These are phyloP conservation scores for Papilio helenus DNA, from an alignment of 1,140 invertebrate genomes.

Conservation along the genomic window DNA sequence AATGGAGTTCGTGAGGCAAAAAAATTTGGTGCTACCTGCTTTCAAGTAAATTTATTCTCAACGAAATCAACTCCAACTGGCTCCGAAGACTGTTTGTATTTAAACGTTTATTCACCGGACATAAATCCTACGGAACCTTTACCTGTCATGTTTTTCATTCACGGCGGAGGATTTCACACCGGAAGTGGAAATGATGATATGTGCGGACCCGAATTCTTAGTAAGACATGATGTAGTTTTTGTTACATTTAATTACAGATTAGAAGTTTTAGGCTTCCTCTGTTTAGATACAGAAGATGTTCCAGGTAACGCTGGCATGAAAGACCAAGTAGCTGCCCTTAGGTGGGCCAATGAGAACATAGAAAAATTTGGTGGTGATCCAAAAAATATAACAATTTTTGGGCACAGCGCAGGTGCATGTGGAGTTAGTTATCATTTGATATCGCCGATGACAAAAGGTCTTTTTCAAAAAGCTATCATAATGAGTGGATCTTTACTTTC, in stretches of 20 bases:
- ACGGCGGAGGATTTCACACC: constrained; percentile 35
- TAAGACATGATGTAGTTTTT: constrained; percentile 36
- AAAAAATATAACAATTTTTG: constrained; percentile 88
- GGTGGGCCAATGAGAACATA: constrained; percentile 57
- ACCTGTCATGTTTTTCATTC: constrained; percentile 45
- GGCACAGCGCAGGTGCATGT: constrained; percentile 85
- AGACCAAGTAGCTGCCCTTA: constrained; percentile 56
- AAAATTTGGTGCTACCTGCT: constrained; percentile 47
- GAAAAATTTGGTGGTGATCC: constrained; percentile 87
- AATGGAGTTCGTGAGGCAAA: constrained; percentile 49
- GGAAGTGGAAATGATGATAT: constrained; percentile 36
- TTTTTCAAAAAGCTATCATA: constrained; percentile 59
- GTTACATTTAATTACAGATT: constrained; percentile 41
- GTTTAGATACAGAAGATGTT: constrained; percentile 48
- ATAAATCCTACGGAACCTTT: constrained; percentile 44
- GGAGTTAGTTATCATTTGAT: constrained; percentile 82
- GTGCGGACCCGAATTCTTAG: constrained; percentile 44
- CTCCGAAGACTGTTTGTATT: constrained; percentile 83
- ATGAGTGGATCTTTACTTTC: constrained; percentile 47
- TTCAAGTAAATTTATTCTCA: constrained; percentile 43
- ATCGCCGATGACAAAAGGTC: constrained; percentile 84
- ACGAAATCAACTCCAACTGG: constrained; percentile 52
- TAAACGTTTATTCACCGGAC: constrained; percentile 84
- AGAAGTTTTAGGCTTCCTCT: constrained; percentile 41
- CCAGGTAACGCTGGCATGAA: constrained; percentile 64